Evolutionary conservation across 2,888 invertebrate species (phyloP), one percentile per base, ranked within the genome.

Genomic region (Ichneumon xanthorius): DNA sequence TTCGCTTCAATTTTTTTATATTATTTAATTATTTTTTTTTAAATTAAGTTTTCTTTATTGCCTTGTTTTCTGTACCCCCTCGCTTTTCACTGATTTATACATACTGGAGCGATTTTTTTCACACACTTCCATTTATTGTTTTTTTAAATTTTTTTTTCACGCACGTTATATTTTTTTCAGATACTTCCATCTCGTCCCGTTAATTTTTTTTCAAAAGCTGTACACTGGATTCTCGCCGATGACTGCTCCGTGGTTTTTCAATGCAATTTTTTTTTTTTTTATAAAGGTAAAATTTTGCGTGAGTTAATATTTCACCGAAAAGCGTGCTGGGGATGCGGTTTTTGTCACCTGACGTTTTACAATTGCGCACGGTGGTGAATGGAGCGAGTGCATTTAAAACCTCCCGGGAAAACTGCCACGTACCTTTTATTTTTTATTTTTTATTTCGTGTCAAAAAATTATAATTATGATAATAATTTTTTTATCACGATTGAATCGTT

Each of bases 301-400:
- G 85, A 87, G 84, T 88, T 78, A 72, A 86, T 87, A 87, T 88
- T 88, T 87, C 82, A 82, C 80, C 85, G 67, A 70, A 68, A 73
- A 80, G 53, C 75, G 67, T 80, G 72, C 4, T 0, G 61, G 22
- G 1, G 37, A 37, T 9, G 2, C 9, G 9, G 7, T 7, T 37
- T 37, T 37, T 37, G 37, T 37, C 37, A 37, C 9, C 37, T 9
- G 9, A 37, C 37, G 37, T 37, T 37, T 37, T 37, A 2, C 9
- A 37, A 37, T 37, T 37, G 37, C 9, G 1, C 9, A 37, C 37
- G 9, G 37, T 9, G 37, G 37, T 37, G 37, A 37, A 37, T 37
- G 9, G 2, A 37, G 37, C 37, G 37, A 37, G 37, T 37, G 9
- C 37, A 37, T 37, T 37, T 37, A 37, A 1, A 9, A 37, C 0